Evolutionary conservation across 1,140 invertebrate species (phyloP), one percentile per base, ranked within the genome.

Genomic region (Lepidurus apus): DNA sequence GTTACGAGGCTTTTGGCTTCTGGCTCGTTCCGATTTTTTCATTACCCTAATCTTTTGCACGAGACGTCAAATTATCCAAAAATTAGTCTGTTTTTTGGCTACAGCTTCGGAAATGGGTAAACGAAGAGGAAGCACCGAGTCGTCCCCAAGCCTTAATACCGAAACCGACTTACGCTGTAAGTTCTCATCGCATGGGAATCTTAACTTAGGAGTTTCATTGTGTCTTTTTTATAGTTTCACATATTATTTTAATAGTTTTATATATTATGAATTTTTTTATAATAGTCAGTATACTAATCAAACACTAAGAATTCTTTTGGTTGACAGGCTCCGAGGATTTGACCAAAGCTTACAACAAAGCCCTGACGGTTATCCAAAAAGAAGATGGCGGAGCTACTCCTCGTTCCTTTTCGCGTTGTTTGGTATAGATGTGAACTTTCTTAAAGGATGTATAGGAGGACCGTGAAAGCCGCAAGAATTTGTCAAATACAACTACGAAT

Each of bases 391-490:
- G 96, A 21, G 87, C 91, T 80, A 95, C n/a, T n/a, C n/a, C 94
- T 26, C 89, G 93, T 47, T 99, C 99, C 85, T 99, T 95, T 83
- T 86, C 96, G 42, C 88, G 93, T 21, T 93, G 92, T 85, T 86
- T 98, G 73, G 93, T 92, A 7, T 97, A 99, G 85, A 87, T 99
- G 84, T 97, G 99, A 84, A 96, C 97, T 84, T 99, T 98, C 85
- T 92, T 98, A 7, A 93, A 90, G 82, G 93, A 96, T 83, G 90
- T 93, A 43, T 96, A 93, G 94, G 79, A 80, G 47, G 93, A 96
- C 83, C n/a, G n/a, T n/a, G n/a, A n/a, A n/a, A n/a, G n/a, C n/a
- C n/a, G n/a, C n/a, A n/a, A n/a, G n/a, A 87, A 91, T 34, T 96
- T 90, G 93, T 90, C 8, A 96, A 96, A 85, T 92, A 91, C 81